A percentile compares a stretch with the other conserved stretches of the same genome.
phyloP scores from a whole-genome alignment of 2,797 vertebrate species.

The Glyptemys insculpta region DNA sequence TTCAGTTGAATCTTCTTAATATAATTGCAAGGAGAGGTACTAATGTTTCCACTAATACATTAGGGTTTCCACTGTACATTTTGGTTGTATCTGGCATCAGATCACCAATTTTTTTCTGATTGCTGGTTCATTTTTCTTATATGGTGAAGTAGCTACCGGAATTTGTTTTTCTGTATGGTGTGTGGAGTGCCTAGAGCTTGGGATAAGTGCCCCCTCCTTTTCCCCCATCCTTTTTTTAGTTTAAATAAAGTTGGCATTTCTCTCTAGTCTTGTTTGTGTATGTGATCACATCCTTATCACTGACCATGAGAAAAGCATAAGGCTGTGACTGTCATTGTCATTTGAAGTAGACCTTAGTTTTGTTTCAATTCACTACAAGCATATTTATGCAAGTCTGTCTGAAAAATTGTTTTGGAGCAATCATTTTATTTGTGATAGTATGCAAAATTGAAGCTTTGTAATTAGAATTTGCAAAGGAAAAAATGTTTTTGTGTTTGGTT shows the following conservation, averaged over 20 bases:
- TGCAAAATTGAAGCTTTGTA: neutral
- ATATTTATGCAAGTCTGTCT: neutral
- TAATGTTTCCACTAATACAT: neutral
- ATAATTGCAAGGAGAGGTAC: neutral
- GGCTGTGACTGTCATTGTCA: neutral
- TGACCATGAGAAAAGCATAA: neutral
- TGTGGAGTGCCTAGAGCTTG: neutral
- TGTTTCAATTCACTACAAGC: neutral
- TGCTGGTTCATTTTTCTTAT: neutral
- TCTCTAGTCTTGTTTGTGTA: neutral
- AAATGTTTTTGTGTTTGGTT: neutral
- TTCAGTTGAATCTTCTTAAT: neutral
- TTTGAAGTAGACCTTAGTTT: neutral
- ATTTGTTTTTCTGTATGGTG: neutral
- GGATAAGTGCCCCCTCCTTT: neutral
- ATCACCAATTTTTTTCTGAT: neutral
- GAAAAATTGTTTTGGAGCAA: neutral
- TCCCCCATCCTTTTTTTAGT: neutral
- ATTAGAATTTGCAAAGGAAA: neutral
- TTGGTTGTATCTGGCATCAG: neutral
- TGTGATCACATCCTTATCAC: neutral
- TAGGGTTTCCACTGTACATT: neutral
- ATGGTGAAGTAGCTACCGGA: neutral
- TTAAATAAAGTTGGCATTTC: neutral
- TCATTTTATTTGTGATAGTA: neutral